phyloP scores from a whole-genome alignment of 2,113 vertebrate genomes.

The Agapornis roseicollis region DNA sequence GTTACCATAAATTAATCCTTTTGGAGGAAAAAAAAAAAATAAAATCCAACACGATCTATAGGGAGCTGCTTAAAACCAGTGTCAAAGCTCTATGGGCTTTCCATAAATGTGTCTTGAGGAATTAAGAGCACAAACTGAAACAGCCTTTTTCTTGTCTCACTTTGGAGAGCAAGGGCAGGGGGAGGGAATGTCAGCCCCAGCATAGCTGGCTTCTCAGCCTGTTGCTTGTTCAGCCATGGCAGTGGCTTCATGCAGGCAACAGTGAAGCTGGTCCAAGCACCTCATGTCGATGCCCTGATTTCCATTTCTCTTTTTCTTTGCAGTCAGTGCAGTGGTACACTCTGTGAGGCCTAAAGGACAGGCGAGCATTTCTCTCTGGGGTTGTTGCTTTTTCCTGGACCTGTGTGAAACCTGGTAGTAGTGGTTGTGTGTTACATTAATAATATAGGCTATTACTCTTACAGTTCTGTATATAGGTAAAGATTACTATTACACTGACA shows the following conservation, averaged over 20 bases:
- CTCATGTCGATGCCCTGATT: background rate
- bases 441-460: background rate
- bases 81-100: background rate
- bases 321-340: background rate
- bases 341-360: background rate
- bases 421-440: background rate
- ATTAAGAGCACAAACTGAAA: background rate
- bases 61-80: background rate
- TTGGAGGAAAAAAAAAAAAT: no score
- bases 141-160: background rate
- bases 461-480: background rate
- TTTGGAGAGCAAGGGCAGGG: accelerated
- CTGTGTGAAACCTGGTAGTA: background rate
- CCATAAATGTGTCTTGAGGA: background rate
- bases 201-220: background rate
- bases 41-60: background rate
- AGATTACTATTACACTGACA: background rate
- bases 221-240: background rate
- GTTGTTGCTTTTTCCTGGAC: background rate
- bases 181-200: background rate
- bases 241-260: background rate
- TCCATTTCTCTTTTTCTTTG: background rate
- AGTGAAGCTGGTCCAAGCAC: background rate
- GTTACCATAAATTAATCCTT: background rate
- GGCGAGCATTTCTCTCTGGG: background rate